Base-by-base conservation (phyloP, 2,797 vertebrate genomes). In the Danio albolineatus region DNA sequence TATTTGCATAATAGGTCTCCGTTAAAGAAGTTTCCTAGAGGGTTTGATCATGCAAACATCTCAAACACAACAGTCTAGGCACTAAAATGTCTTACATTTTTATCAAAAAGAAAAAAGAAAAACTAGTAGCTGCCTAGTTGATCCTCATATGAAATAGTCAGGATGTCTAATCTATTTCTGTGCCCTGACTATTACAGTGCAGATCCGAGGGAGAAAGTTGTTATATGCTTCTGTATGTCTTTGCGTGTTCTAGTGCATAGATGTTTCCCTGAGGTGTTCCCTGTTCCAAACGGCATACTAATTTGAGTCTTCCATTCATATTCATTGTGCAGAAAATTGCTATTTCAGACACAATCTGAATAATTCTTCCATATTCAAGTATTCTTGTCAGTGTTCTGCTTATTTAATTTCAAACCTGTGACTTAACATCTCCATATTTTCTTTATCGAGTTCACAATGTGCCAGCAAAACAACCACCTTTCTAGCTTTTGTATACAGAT, bases 281-380 rank as follows among this genome's bases (percentile, higher is more conserved):
- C 7, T 44, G 36, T 39, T 19, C 44, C 19, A 60, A 60, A 67
- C 10, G 14, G 39, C 36, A 51, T 66, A 67, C 53, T 60, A 62
- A 77, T 62, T 17, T 69, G 81, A 65, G 17, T 38, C 54, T 73
- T 67, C 44, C 9, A 78, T 77, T 67, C 75, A 74, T 79, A 78
- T 64, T 78, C 54, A 61, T 36, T 59, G 39, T 59, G 61, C 28
- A 66, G 19, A 60, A 77, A 73, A 56, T 13, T 76, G 65, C 73
- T 76, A 57, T 64, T 77, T 10, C 9, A 66, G 59, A 53, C 14
- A 66, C 13, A 21, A 51, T 66, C 13, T 38, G 53, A 82, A 53
- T 36, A 78, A 73, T 17, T n/a, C 70, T 43, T 62, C 36, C 57
- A 78, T 66, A 62, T 60, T 53, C 73, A 53, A 72, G 44, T 69